A percentile compares a stretch with the other conserved stretches of the same genome.
Evolutionary conservation across 2,113 vertebrate species (phyloP).

Genomic region (Barnardius zonarius): DNA sequence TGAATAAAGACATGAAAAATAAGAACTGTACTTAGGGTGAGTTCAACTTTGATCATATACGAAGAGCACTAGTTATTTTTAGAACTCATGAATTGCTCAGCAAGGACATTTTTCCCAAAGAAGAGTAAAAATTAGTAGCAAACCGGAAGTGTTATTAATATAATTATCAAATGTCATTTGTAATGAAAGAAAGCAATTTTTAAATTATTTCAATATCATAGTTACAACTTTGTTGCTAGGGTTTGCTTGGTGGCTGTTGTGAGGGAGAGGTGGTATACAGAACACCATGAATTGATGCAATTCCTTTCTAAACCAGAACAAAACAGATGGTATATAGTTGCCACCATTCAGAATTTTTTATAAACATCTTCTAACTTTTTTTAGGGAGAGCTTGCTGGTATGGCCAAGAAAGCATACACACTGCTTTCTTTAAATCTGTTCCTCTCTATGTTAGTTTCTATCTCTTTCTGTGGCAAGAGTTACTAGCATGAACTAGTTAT

Average conservation of each 20-base stretch:
- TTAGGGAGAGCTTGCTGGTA: neutral
- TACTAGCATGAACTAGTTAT: neutral
- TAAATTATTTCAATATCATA: neutral
- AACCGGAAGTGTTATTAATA: neutral
- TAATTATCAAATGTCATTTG: neutral
- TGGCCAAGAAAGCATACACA: neutral
- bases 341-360: conserved; percentile 7
- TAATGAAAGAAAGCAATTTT: neutral
- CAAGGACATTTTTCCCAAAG: neutral
- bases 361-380: neutral
- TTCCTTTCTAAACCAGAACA: conserved; percentile 28
- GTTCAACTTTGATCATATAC: neutral
- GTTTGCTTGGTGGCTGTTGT: conserved; percentile 23
- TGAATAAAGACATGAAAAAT: conserved; percentile 45
- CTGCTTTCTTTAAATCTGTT: neutral
- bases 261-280: neutral
- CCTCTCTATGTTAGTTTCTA: neutral
- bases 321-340: conserved; percentile 32
- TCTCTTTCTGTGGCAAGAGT: neutral
- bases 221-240: neutral
- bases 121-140: neutral
- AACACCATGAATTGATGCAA: neutral
- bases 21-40: neutral
- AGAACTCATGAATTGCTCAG: neutral
- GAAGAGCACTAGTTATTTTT: conserved; percentile 7